A percentile compares a stretch with the other conserved stretches of the same genome.
These are phyloP conservation scores for Anguilla obscura DNA, from an alignment of 2,797 vertebrate genomes.

Conservation along the genomic window DNA sequence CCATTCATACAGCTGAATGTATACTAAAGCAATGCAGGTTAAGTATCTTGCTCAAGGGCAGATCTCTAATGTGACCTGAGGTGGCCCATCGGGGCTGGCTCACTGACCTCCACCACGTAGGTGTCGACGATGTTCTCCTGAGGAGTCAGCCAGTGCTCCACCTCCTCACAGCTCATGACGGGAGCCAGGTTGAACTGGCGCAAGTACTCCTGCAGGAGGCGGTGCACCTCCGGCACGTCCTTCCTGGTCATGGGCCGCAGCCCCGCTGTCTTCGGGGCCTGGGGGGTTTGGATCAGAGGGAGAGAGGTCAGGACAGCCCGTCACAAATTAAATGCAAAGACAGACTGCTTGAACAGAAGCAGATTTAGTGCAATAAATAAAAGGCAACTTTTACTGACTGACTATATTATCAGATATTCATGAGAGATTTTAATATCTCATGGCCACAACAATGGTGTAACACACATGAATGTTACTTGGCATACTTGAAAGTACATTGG, in stretches of 20 bases:
- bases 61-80: background rate
- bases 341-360: background rate
- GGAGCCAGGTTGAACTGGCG: slow-evolving; percentile 91
- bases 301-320: background rate
- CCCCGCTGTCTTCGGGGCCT: slow-evolving; percentile 86
- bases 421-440: background rate
- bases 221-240: slow-evolving; percentile 85
- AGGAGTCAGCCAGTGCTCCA: slow-evolving; percentile 93
- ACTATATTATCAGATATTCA: background rate
- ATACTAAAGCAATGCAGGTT: too few relatives aligned
- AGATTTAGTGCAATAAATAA: background rate
- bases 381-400: background rate
- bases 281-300: background rate
- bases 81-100: too few relatives aligned
- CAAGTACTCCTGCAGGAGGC: slow-evolving; percentile 84
- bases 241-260: slow-evolving; percentile 88
- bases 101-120: slow-evolving; percentile 88
- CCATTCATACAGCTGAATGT: too few relatives aligned
- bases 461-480: background rate
- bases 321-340: background rate
- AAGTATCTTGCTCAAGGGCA: too few relatives aligned
- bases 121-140: slow-evolving; percentile 97
- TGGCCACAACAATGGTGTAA: background rate
- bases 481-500: background rate
- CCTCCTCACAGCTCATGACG: slow-evolving; percentile 86